A percentile compares a stretch with the other conserved stretches of the same genome.
Conservation (phyloP, 2,113 vertebrate species). For the Benitochromis conjunctus region DNA sequence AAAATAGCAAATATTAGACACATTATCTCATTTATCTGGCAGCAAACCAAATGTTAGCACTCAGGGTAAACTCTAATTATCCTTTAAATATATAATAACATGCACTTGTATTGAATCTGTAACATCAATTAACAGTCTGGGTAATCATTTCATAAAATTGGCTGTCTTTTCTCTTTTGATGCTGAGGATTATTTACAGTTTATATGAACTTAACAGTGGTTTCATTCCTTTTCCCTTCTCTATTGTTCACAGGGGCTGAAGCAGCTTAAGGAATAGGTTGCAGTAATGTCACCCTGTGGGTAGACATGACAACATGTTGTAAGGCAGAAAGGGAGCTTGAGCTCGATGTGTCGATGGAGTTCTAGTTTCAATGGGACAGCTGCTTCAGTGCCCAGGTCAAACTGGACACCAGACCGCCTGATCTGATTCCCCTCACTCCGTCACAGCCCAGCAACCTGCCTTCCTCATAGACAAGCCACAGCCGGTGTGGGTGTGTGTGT, state of each 20-base stretch:
- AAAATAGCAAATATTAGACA: background rate
- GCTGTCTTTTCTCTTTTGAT: background rate
- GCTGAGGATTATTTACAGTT: background rate
- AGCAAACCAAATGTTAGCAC: background rate
- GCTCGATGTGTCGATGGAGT: slow-evolving; percentile 30
- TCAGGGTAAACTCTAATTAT: background rate
- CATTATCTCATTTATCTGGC: background rate
- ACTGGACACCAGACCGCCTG: slow-evolving; percentile 23
- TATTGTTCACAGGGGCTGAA: slow-evolving; percentile 11
- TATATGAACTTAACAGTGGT: background rate
- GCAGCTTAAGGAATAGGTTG: slow-evolving; percentile 17
- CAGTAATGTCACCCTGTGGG: slow-evolving; percentile 9
- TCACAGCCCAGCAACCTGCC: slow-evolving; percentile 64
- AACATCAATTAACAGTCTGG: background rate
- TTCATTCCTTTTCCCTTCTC: slow-evolving; percentile 2
- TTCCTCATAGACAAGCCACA: slow-evolving; percentile 21
- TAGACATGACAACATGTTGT: slow-evolving; percentile 22
- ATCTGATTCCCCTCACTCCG: slow-evolving; percentile 22
- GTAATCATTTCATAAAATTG: background rate
- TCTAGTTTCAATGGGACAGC: slow-evolving; percentile 67
- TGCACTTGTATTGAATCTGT: background rate
- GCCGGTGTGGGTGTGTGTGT: background rate
- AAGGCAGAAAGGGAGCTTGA: background rate
- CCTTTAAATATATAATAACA: background rate
- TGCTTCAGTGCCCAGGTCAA: slow-evolving; percentile 53